These are phyloP conservation scores for Drosophila lacicola DNA, from an alignment of 2,888 invertebrate genomes.

Conservation along the genomic window DNA sequence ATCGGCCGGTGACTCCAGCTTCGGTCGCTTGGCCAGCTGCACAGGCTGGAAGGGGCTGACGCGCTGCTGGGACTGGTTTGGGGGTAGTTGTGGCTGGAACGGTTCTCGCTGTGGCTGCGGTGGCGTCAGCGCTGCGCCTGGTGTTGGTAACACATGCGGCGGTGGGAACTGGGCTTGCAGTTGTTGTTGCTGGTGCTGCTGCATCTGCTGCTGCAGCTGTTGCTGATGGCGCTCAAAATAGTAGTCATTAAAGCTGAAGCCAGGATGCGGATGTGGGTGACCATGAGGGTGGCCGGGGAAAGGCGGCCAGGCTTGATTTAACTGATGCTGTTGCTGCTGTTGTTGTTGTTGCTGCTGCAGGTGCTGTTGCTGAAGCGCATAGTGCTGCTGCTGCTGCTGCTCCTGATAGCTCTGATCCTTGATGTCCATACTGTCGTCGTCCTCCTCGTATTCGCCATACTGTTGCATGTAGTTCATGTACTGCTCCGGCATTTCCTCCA, in stretches of 20 bases:
- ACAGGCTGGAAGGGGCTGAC: conserved; percentile 69
- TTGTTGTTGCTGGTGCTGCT: conserved; percentile 66
- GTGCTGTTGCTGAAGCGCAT: conserved; percentile 59
- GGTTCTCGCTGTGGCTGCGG: conserved; percentile 59
- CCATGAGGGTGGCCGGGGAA: conserved; percentile 56
- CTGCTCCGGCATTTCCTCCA: conserved; percentile 82
- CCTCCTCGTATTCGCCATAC: conserved; percentile 82
- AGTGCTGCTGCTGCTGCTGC: conserved; percentile 74
- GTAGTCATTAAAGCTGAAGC: conserved; percentile 70
- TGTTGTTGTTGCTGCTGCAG: conserved; percentile 53
- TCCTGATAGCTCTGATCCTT: conserved; percentile 72
- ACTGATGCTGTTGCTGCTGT: conserved; percentile 53
- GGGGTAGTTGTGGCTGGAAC: conserved; percentile 68
- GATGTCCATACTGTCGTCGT: conserved; percentile 77
- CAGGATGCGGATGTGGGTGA: conserved; percentile 55
- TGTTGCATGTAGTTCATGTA: conserved; percentile 82
- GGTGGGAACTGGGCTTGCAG: conserved; percentile 60
- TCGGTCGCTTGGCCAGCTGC: conserved; percentile 66
- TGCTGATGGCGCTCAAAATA: conserved; percentile 75
- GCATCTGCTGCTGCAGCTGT: conserved; percentile 62
- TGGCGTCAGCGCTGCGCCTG: conserved; percentile 32
- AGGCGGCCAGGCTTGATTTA: conserved; percentile 60
- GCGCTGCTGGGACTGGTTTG: conserved; percentile 60
- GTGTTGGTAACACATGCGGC: conserved; percentile 22
- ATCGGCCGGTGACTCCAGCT: conserved; percentile 64